Conservation (phyloP, 2,797 vertebrate genomes). For the Rhyacichthys aspro region DNA sequence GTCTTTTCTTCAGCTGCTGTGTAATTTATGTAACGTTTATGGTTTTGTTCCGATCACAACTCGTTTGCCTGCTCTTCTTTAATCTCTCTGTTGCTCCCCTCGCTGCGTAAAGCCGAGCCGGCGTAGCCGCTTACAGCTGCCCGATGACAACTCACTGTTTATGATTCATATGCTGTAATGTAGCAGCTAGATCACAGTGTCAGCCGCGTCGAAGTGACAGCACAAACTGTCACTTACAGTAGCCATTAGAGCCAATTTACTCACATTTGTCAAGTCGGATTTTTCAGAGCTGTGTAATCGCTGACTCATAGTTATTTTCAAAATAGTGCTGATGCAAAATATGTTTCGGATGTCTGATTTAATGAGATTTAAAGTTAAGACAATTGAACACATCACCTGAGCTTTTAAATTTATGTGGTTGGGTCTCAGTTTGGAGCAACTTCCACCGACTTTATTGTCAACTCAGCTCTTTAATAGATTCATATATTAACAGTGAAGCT, state of each 20-base stretch:
- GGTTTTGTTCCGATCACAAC: background rate
- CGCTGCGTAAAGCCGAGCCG: too few species aligned
- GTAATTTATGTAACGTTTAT: background rate
- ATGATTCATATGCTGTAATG: constrained; percentile 6
- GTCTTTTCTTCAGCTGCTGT: background rate
- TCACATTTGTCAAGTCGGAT: constrained; percentile 2
- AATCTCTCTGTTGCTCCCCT: background rate
- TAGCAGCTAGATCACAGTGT: constrained; percentile 9
- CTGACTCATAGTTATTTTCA: background rate
- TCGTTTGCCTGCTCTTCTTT: background rate
- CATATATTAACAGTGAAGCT: constrained; percentile 28
- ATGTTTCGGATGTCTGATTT: background rate
- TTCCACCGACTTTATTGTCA: constrained; percentile 34
- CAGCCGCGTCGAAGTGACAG: constrained; percentile 2
- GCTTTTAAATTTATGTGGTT: constrained; percentile 24
- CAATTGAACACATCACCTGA: constrained; percentile 26
- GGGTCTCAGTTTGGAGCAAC: constrained; percentile 7
- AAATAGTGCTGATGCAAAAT: constrained; percentile 4
- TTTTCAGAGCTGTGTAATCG: background rate
- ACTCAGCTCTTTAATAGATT: constrained; percentile 50
- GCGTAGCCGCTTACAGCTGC: background rate
- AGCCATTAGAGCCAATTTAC: background rate
- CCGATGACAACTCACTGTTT: background rate
- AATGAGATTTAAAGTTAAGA: background rate
- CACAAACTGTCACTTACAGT: constrained; percentile 8